A percentile compares a stretch with the other conserved stretches of the same genome.
Conservation (phyloP, 2,797 vertebrate species). For the Microctenopoma steveboyesi region DNA sequence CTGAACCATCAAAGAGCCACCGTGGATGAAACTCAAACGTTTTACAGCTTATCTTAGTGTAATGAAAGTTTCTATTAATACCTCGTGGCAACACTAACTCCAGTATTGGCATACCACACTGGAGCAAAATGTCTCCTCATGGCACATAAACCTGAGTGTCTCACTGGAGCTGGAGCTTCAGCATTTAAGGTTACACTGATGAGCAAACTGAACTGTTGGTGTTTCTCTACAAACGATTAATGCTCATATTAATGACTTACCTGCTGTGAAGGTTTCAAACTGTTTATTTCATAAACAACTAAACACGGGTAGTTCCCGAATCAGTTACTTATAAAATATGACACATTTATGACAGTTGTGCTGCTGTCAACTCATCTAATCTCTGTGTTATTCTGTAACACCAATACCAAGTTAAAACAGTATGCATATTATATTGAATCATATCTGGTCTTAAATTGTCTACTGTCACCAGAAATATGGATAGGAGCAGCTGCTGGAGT, state of each 20-base stretch:
- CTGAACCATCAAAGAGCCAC: constrained; percentile 4
- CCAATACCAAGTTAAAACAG: constrained; percentile 18
- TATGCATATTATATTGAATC: constrained; percentile 16
- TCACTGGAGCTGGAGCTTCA: constrained; percentile 50
- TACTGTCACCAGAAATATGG: constrained; percentile 12
- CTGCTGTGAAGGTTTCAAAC: not conserved
- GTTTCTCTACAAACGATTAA: not conserved
- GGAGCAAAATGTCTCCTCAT: constrained; percentile 71
- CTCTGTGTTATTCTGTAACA: not conserved
- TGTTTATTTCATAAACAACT: constrained; percentile 5
- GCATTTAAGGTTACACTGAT: constrained; percentile 46
- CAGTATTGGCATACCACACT: constrained; percentile 46
- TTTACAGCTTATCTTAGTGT: constrained; percentile 67
- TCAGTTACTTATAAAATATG: constrained; percentile 35
- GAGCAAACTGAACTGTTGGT: constrained; percentile 15
- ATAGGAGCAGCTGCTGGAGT: constrained; percentile 42
- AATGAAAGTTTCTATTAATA: constrained; percentile 75
- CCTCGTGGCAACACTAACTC: constrained; percentile 51
- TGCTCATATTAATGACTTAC: constrained; percentile 3
- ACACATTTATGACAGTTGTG: constrained; percentile 12
- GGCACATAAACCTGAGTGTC: constrained; percentile 67
- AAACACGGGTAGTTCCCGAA: constrained; percentile 18
- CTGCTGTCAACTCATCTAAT: not conserved
- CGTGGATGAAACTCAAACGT: constrained; percentile 30
- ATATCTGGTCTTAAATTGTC: constrained; percentile 5